A percentile compares a stretch with the other conserved stretches of the same genome.
These are phyloP conservation scores for Orthosia cruda DNA, from an alignment of 2,888 invertebrate genomes.

Conservation along the genomic window DNA sequence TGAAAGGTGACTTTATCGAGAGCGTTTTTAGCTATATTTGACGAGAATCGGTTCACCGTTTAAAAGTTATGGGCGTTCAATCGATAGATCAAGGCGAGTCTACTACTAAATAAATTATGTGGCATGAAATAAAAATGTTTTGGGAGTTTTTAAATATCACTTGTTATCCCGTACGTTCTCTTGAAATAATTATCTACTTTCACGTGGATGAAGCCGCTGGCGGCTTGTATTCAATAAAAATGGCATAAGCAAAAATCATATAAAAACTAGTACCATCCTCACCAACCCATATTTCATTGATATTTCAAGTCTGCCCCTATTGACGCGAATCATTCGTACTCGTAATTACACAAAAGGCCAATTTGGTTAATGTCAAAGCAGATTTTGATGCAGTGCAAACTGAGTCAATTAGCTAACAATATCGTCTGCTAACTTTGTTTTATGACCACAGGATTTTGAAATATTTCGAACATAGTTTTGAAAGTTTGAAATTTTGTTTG, in stretches of 20 bases:
- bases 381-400: slow-evolving; percentile 20
- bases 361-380: slow-evolving; percentile 5
- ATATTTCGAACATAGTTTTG: slow-evolving; percentile 9
- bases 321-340: not conserved
- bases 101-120: no score
- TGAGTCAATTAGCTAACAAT: not conserved
- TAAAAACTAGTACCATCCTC: not conserved
- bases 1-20: no score
- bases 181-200: no score
- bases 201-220: no score
- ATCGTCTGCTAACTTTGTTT: slow-evolving; percentile 16
- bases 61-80: no score
- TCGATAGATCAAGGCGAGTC: no score
- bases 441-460: not conserved
- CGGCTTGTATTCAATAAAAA: not conserved
- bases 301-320: not conserved
- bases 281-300: not conserved
- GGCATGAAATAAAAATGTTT: no score
- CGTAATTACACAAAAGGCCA: not conserved
- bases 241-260: not conserved
- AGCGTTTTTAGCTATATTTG: no score
- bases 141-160: no score
- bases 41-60: no score
- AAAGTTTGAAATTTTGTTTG: not conserved
- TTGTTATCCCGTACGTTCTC: no score